A percentile compares a stretch with the other conserved stretches of the same genome.
phyloP scores from a whole-genome alignment of 2,113 vertebrate genomes.

The Eurystomus gularis region DNA sequence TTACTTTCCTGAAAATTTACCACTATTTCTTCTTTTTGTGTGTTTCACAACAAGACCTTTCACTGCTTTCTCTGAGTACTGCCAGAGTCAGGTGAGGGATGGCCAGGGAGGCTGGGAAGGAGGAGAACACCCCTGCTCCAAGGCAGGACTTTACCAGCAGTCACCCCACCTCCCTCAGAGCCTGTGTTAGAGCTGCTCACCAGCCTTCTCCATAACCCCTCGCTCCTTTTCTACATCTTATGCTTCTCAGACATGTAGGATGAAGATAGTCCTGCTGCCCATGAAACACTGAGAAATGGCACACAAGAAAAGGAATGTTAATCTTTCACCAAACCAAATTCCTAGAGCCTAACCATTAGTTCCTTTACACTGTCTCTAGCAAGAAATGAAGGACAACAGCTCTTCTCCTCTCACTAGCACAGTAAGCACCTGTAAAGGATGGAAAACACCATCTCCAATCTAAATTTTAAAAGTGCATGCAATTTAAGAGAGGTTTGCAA shows the following conservation, averaged over 20 bases:
- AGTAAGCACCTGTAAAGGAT: background rate
- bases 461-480: no score
- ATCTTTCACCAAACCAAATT: background rate
- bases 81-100: background rate
- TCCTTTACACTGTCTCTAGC: no score
- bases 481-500: no score
- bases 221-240: background rate
- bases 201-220: background rate
- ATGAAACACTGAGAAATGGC: background rate
- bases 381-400: background rate
- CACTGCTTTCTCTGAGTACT: background rate
- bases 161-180: background rate
- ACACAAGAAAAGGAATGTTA: background rate
- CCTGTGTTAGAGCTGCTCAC: background rate
- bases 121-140: background rate
- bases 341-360: background rate
- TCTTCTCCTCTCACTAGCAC: background rate
- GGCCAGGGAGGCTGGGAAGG: background rate
- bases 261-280: background rate
- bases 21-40: background rate
- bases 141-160: background rate
- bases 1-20: background rate
- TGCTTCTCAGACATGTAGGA: background rate
- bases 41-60: background rate
- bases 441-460: no score